Base-by-base conservation (phyloP, 1,140 invertebrate species). In the Patella vulgata region DNA sequence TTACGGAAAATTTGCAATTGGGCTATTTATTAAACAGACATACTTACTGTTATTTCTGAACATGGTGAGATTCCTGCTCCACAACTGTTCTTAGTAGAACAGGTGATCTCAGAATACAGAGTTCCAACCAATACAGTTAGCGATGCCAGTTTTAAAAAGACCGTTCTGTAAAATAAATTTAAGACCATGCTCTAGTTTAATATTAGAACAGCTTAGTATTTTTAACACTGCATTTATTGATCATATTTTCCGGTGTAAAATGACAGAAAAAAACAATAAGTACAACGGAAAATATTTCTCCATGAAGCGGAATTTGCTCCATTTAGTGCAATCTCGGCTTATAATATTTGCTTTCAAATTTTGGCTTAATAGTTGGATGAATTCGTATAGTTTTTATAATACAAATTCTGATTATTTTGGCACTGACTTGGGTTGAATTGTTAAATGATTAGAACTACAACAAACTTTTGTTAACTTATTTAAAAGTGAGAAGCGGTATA, bases 61-160 rank as follows among this genome's bases (percentile, higher is more conserved):
- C 62, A 64, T 17, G 33, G 36, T 17, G 54, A 44, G 17, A 3
- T 17, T 36, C 19, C 42, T 14, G 12, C 25, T 3, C n/a, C 43
- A 42, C 62, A 64, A 19, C 27, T 23, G 31, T 58, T 39, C n/a
- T 52, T 36, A 14, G 54, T 27, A 19, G 39, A 17, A 39, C 62
- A 64, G 14, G 54, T 58, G 19, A 64, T 57, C 25, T 58, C 55
- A 5, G 55, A 25, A 25, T 64, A 64, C 17, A 64, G 21, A 17
- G 54, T 64, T 21, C 50, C 36, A 17, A 64, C 48, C 55, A 64
- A 39, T 36, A 64, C 55, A 12, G 50, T 46, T 21, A 64, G 30
- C 12, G 62, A 64, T 28, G 62, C 62, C 46, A 64, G 48, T n/a
- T 54, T 44, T 14, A 64, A 54, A 30, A 64, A 64, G 23, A 64